Conservation (phyloP, 2,797 vertebrate genomes). For the Coilia nasus region DNA sequence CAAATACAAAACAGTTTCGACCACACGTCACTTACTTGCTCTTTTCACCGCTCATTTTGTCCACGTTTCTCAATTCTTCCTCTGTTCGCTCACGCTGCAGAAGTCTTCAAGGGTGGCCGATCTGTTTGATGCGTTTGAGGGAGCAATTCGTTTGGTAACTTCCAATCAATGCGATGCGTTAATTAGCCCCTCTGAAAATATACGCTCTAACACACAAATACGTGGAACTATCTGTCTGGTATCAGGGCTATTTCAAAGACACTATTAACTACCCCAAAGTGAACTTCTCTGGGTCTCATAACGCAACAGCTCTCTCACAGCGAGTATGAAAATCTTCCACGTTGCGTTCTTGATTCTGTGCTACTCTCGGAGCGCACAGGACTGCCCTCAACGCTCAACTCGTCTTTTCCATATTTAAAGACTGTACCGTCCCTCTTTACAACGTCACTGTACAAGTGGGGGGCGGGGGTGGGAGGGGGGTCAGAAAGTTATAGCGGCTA, state of each 20-base stretch:
- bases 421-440: slow-evolving; percentile 68
- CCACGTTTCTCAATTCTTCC: neutral
- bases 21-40: slow-evolving; percentile 71
- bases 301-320: slow-evolving; percentile 14
- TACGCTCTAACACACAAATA: neutral
- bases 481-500: slow-evolving; percentile 50
- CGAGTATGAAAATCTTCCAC: slow-evolving; percentile 15
- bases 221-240: slow-evolving; percentile 48
- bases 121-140: neutral
- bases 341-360: slow-evolving; percentile 12
- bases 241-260: slow-evolving; percentile 38
- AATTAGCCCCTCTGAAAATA: neutral
- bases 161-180: neutral
- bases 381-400: slow-evolving; percentile 48
- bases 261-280: slow-evolving; percentile 37
- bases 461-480: slow-evolving; percentile 38
- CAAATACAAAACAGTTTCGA: neutral
- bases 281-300: slow-evolving; percentile 43
- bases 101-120: neutral
- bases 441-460: slow-evolving; percentile 67
- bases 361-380: slow-evolving; percentile 44
- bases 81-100: neutral
- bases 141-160: neutral
- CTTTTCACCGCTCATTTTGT: slow-evolving; percentile 74
- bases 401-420: slow-evolving; percentile 80